phyloP scores from a whole-genome alignment of 2,888 invertebrate species.

The Copidosoma aretas region DNA sequence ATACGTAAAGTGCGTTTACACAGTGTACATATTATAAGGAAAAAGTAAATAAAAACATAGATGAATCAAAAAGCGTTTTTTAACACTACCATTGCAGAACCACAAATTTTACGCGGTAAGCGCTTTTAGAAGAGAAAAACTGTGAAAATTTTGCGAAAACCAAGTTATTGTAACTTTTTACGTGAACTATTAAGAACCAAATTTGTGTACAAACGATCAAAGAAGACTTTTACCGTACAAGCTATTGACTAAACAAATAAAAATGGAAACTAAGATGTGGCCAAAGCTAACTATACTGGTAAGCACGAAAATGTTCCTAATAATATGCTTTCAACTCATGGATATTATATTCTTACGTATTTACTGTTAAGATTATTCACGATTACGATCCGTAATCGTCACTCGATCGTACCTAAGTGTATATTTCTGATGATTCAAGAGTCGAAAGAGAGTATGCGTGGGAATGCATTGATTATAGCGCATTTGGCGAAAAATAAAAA shows the following conservation, averaged over 20 bases:
- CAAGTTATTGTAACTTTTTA: conserved; percentile 3
- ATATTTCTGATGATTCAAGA: conserved; percentile 32
- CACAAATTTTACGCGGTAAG: no score
- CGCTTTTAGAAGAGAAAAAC: no score
- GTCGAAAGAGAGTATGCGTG: conserved; percentile 26
- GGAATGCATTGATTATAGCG: conserved; percentile 31
- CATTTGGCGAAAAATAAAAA: conserved; percentile 1
- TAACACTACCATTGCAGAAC: no score
- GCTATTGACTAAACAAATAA: conserved; percentile 4
- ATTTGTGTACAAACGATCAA: neutral
- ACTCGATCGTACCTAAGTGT: conserved; percentile 35
- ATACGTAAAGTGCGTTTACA: conserved; percentile 35
- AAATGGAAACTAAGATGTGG: conserved; percentile 25
- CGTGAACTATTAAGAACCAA: neutral
- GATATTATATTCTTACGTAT: conserved; percentile 38
- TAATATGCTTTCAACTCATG: conserved; percentile 39
- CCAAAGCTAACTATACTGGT: conserved; percentile 35
- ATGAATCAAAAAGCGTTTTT: conserved; percentile 4
- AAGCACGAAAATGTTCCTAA: conserved; percentile 40
- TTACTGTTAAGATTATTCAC: conserved; percentile 22
- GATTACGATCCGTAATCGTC: conserved; percentile 31
- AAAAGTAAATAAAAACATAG: conserved; percentile 7
- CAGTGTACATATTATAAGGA: conserved; percentile 20
- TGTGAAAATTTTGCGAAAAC: neutral
- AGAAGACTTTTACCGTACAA: conserved; percentile 34